Evolutionary conservation across 37 sponge, comb jelly and placozoan species (phyloP), one percentile per base, ranked within the genome.

Genomic region (Chondrilla cf. caribensis): DNA sequence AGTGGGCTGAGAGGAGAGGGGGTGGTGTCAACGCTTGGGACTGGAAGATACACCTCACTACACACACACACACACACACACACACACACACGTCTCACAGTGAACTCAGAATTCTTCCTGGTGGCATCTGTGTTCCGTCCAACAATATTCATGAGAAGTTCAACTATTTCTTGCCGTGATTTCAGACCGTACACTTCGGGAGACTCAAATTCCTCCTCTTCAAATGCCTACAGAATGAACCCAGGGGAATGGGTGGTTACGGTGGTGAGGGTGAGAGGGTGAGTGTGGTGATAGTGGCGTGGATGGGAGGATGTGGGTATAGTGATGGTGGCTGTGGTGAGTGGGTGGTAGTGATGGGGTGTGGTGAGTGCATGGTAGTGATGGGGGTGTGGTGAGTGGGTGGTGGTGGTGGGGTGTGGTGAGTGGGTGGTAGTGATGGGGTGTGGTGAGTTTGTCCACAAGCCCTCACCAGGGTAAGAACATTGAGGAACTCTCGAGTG

Each of bases 401-500:
- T n/a, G n/a, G n/a, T n/a, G n/a, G n/a, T n/a, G n/a, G n/a, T n/a
- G n/a, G n/a, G n/a, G n/a, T n/a, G n/a, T n/a, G n/a, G n/a, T n/a
- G n/a, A n/a, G n/a, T n/a, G n/a, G n/a, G n/a, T n/a, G n/a, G n/a
- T n/a, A n/a, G n/a, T n/a, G n/a, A n/a, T n/a, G n/a, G n/a, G n/a
- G n/a, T n/a, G n/a, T n/a, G n/a, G n/a, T n/a, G n/a, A n/a, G n/a
- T n/a, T n/a, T n/a, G n/a, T n/a, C 17, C 17, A 17, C 17, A 55
- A 19, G 57, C 4, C 14, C 85, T 62, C 35, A 90, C 95, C 68
- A 94, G 54, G 15, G 95, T 59, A 24, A 94, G 58, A 15, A 94
- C 95, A 79, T 94, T 94, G 66, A 94, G 89, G 67, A 94, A 90
- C 37, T 91, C 95, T 66, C 93, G 59, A 29, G 95, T 86, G 64